Conservation (phyloP, 2,888 invertebrate species). For the Ormyrus labotus region DNA sequence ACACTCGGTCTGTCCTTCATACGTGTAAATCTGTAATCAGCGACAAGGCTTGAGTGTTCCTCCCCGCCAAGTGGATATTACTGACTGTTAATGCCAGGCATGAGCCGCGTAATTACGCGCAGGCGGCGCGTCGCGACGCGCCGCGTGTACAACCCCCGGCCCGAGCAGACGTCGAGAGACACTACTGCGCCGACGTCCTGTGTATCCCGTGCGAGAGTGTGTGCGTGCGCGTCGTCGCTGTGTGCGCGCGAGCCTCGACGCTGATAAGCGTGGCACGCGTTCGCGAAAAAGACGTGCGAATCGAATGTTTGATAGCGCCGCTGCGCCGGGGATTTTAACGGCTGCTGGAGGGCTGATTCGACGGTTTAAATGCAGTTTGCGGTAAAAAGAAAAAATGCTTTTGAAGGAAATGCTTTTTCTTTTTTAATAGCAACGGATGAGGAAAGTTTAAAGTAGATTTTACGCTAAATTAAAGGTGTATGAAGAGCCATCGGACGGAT, state of each 20-base stretch:
- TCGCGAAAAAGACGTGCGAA: not conserved
- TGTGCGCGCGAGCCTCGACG: not conserved
- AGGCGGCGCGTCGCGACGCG: slow-evolving; percentile 1
- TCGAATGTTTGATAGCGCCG: slow-evolving; percentile 29
- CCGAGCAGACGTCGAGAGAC: slow-evolving; percentile 24
- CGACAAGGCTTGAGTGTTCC: slow-evolving; percentile 22
- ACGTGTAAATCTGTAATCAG: slow-evolving; percentile 53
- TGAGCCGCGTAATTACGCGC: slow-evolving; percentile 50
- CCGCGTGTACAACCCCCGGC: not conserved
- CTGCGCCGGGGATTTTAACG: not conserved
- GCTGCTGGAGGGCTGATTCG: no score
- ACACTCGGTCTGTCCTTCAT: not conserved
- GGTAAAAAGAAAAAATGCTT: no score
- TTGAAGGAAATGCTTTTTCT: no score
- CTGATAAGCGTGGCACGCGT: slow-evolving; percentile 9
- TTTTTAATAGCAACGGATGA: no score
- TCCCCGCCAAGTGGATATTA: slow-evolving; percentile 27
- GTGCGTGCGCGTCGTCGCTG: no score
- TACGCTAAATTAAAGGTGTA: no score
- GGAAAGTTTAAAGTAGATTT: no score
- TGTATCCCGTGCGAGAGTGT: no score
- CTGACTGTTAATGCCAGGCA: slow-evolving; percentile 49
- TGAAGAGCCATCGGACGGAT: no score
- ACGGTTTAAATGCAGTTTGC: no score
- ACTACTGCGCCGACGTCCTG: not conserved